A percentile compares a stretch with the other conserved stretches of the same genome.
Evolutionary conservation across 2,113 vertebrate species (phyloP).

Genomic region (Alaudala cheleensis): DNA sequence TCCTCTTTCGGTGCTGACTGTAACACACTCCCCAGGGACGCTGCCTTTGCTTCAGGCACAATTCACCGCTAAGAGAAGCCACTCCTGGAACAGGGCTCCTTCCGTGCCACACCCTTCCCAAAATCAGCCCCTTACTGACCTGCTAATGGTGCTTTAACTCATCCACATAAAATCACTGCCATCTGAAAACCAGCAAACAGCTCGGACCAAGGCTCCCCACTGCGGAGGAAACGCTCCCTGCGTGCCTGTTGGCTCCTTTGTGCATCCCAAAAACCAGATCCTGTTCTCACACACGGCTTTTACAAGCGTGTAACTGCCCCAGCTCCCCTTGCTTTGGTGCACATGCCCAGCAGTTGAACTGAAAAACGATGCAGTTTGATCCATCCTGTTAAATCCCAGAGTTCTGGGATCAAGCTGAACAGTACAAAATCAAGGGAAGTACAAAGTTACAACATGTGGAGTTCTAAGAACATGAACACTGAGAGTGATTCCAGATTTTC

Average conservation of each 20-base stretch:
- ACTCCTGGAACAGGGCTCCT: not conserved
- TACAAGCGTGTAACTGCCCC: not conserved
- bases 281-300: not conserved
- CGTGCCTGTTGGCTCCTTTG: not conserved
- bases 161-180: not conserved
- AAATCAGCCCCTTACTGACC: not conserved
- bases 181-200: not conserved
- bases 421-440: not conserved
- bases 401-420: not conserved
- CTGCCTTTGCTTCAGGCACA: not conserved
- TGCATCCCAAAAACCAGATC: not conserved
- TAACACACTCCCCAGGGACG: not conserved
- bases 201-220: not conserved
- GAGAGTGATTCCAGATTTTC: constrained; percentile 36
- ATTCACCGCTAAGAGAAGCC: not conserved
- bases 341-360: not conserved
- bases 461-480: not conserved
- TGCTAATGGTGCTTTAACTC: not conserved
- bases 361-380: not conserved
- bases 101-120: not conserved
- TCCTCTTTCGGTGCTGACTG: not conserved
- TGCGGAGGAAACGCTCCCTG: not conserved
- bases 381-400: not conserved
- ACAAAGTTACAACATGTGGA: not conserved
- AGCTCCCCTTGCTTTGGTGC: not conserved